Conservation (phyloP, 2,113 vertebrate genomes). For the Myiagra hebetior region DNA sequence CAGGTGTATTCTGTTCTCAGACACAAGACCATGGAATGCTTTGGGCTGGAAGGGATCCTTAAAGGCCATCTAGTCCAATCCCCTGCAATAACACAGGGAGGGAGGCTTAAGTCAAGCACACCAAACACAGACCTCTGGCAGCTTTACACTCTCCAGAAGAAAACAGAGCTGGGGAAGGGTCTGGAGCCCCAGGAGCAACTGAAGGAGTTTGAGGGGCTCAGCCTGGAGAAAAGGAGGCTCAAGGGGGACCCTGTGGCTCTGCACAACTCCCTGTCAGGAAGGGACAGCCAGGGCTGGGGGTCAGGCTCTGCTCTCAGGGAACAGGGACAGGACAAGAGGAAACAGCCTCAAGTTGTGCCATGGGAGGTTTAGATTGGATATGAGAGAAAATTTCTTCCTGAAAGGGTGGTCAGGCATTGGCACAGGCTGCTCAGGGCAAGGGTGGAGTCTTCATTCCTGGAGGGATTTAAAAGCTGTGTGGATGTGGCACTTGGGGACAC, state of each 20-base stretch:
- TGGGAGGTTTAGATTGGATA: background rate
- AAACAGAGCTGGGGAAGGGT: background rate
- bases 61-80: background rate
- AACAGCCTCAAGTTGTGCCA: fast-evolving
- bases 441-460: background rate
- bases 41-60: background rate
- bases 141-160: background rate
- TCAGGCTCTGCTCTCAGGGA: background rate
- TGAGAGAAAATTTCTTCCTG: background rate
- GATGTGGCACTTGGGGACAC: background rate
- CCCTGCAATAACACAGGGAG: fast-evolving
- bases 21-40: background rate
- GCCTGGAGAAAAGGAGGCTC: background rate
- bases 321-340: fast-evolving
- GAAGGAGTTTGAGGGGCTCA: background rate
- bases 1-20: background rate
- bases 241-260: background rate
- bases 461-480: fast-evolving
- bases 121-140: background rate
- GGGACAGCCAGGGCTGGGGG: fast-evolving
- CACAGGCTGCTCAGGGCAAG: background rate
- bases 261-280: background rate
- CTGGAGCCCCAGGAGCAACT: background rate
- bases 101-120: background rate
- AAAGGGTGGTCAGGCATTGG: background rate